These are phyloP conservation scores for Pterobdella sp. DNA, from an alignment of 2,888 invertebrate species.

Conservation along the genomic window DNA sequence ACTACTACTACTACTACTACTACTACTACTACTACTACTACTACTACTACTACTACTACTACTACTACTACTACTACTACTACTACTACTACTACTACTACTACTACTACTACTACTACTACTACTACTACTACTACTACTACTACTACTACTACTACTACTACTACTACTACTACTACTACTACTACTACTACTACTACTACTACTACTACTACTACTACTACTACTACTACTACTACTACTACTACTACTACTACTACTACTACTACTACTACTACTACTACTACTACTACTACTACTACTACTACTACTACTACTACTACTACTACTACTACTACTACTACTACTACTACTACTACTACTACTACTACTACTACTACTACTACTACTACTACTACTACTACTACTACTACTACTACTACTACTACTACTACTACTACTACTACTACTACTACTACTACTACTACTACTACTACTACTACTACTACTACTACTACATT, in stretches of 20 bases:
- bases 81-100: conserved; percentile 25
- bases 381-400: conserved; percentile 30
- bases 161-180: conserved; percentile 24
- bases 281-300: conserved; percentile 24
- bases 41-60: conserved; percentile 18
- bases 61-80: conserved; percentile 27
- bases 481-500: neutral
- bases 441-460: neutral
- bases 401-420: conserved; percentile 4
- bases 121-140: conserved; percentile 21
- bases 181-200: conserved; percentile 17
- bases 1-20: conserved; percentile 27
- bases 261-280: conserved; percentile 17
- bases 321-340: conserved; percentile 30
- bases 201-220: conserved; percentile 23
- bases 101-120: conserved; percentile 17
- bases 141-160: conserved; percentile 27
- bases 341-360: conserved; percentile 30
- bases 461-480: neutral
- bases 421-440: neutral
- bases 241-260: conserved; percentile 23
- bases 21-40: conserved; percentile 17
- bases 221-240: conserved; percentile 27
- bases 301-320: conserved; percentile 28
- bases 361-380: conserved; percentile 31